These are phyloP conservation scores for Pristionchus arcanus DNA, from an alignment of 2,888 invertebrate species.

Conservation along the genomic window DNA sequence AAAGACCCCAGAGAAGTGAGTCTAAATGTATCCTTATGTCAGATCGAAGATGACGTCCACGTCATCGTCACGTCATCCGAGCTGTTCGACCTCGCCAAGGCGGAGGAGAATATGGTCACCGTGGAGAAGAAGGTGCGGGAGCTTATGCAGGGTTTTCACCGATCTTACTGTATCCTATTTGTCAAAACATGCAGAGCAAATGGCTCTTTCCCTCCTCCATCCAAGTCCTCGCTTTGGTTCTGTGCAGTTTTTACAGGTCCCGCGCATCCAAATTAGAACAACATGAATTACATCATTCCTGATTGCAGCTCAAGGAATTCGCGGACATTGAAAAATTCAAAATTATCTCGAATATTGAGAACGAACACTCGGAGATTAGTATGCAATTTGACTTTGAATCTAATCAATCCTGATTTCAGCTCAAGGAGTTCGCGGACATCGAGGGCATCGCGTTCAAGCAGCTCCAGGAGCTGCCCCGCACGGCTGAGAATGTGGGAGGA, in stretches of 20 bases:
- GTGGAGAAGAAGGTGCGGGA: constrained; percentile 37
- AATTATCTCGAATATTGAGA: too few relatives aligned
- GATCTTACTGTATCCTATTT: not conserved
- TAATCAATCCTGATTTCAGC: not conserved
- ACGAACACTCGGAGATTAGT: too few relatives aligned
- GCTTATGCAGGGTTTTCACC: not conserved
- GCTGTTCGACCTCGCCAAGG: constrained; percentile 6
- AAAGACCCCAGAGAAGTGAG: too few relatives aligned
- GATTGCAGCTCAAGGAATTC: constrained; percentile 45
- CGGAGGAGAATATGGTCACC: constrained; percentile 37
- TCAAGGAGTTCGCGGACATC: constrained; percentile 42
- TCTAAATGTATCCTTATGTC: not conserved
- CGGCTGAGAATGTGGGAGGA: constrained; percentile 46
- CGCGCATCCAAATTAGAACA: too few relatives aligned
- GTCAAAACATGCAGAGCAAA: not conserved
- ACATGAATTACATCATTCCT: not conserved
- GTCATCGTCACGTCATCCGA: constrained; percentile 23
- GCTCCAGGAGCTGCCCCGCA: constrained; percentile 42
- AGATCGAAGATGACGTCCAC: constrained; percentile 25
- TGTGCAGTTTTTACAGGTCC: too few relatives aligned
- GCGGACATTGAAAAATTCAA: constrained; percentile 39
- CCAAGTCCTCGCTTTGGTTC: too few relatives aligned
- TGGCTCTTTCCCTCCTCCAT: too few relatives aligned
- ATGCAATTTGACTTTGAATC: too few relatives aligned
- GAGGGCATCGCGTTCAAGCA: constrained; percentile 51